phyloP scores from a whole-genome alignment of 2,888 invertebrate genomes.

The Orthonychiurus folsomi region DNA sequence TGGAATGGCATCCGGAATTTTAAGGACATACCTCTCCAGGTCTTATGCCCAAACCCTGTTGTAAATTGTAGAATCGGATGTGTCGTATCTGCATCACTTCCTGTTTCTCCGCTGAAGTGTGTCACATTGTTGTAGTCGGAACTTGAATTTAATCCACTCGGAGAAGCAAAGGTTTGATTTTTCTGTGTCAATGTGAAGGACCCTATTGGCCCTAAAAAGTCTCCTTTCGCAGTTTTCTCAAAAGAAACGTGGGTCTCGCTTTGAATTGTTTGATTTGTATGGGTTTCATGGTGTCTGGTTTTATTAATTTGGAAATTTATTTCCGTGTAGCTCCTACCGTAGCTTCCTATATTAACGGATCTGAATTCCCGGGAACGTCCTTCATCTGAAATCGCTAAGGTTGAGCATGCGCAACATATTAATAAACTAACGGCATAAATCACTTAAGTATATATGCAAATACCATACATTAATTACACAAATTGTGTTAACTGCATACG shows the following conservation, averaged over 20 bases:
- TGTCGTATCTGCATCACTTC: not conserved
- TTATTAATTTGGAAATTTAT: conserved; percentile 33
- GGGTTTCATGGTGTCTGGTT: conserved; percentile 29
- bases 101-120: not conserved
- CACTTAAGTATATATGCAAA: too few relatives aligned
- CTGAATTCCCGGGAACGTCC: not conserved
- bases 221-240: conserved; percentile 19
- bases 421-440: too few relatives aligned
- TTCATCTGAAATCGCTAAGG: too few relatives aligned
- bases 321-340: conserved; percentile 33
- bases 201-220: not conserved
- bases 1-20: too few relatives aligned
- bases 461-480: not conserved
- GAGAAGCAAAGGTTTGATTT: not conserved
- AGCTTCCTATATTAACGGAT: conserved; percentile 27
- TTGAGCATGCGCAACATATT: too few relatives aligned
- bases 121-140: not conserved
- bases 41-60: not conserved
- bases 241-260: conserved; percentile 34
- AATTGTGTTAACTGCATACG: too few relatives aligned
- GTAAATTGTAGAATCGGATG: not conserved
- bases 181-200: not conserved
- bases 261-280: conserved; percentile 29
- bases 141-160: not conserved
- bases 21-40: not conserved